Conservation (phyloP, 2,888 invertebrate species). For the Apamea crenata region DNA sequence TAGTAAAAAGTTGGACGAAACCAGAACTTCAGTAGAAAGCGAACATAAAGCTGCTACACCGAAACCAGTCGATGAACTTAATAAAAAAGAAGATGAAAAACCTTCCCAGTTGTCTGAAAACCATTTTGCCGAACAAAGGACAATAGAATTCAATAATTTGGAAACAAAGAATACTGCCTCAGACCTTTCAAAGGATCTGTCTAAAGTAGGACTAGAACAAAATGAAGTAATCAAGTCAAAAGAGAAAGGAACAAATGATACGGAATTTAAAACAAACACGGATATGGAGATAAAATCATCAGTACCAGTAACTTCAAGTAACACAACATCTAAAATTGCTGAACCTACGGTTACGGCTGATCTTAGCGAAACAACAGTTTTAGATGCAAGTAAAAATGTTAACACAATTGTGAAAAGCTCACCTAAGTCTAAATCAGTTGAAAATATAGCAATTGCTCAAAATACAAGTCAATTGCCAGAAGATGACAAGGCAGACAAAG, state of each 20-base stretch:
- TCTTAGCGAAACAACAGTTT: background rate
- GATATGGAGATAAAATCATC: background rate
- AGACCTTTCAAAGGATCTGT: background rate
- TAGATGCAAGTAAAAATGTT: conserved; percentile 4
- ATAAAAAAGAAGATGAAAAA: conserved; percentile 15
- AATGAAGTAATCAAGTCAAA: conserved; percentile 2
- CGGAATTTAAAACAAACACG: background rate
- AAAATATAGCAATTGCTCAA: conserved; percentile 22
- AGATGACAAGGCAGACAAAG: conserved; percentile 27
- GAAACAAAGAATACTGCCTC: background rate
- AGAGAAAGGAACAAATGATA: background rate
- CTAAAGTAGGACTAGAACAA: background rate
- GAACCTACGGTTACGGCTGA: conserved; percentile 7
- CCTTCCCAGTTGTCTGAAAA: conserved; percentile 1
- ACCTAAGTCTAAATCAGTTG: conserved; percentile 15
- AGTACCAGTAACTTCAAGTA: background rate
- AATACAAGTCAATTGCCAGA: conserved; percentile 16
- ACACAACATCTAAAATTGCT: background rate
- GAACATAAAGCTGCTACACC: background rate
- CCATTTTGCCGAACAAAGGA: conserved; percentile 6
- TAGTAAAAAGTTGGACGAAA: conserved; percentile 11
- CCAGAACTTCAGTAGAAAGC: background rate
- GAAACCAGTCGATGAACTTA: background rate
- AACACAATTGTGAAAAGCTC: conserved; percentile 4
- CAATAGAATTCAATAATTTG: conserved; percentile 5